A percentile compares a stretch with the other conserved stretches of the same genome.
Evolutionary conservation across 2,113 vertebrate species (phyloP).

Genomic region (Tachysurus fulvidraco): DNA sequence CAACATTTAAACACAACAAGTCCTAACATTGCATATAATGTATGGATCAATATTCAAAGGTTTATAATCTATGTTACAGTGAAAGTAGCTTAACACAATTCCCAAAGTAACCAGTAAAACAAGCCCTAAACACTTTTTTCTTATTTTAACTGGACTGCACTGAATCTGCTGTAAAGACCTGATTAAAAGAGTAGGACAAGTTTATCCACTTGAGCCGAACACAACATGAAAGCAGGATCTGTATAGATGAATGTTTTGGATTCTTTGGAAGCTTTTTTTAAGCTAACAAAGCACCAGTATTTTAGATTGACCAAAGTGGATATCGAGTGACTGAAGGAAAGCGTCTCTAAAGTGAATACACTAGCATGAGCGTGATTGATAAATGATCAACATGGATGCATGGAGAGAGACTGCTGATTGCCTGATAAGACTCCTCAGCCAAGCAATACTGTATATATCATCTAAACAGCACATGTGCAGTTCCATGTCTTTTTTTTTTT

Average conservation of each 20-base stretch:
- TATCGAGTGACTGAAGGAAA: constrained; percentile 9
- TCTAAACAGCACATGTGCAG: neutral
- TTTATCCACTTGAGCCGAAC: constrained; percentile 49
- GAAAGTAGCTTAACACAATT: neutral
- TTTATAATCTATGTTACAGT: neutral
- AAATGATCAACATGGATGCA: constrained; percentile 19
- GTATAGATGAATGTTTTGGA: constrained; percentile 60
- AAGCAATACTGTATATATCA: neutral
- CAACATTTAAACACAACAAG: neutral
- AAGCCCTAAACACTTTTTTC: neutral
- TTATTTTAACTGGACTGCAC: neutral
- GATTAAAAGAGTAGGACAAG: constrained; percentile 57
- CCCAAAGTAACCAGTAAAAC: neutral
- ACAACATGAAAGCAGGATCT: constrained; percentile 54
- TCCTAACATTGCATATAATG: neutral
- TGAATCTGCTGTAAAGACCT: constrained; percentile 3
- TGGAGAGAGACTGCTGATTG: neutral
- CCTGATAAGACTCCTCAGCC: neutral
- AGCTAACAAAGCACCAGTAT: constrained; percentile 44
- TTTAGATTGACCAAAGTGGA: constrained; percentile 12
- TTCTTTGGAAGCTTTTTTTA: constrained; percentile 56
- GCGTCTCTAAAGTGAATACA: constrained; percentile 33
- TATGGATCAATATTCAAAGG: neutral
- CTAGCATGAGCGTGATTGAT: constrained; percentile 35
- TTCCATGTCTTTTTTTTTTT: neutral